Evolutionary conservation across 2,888 invertebrate species (phyloP).

Genomic region (Dynastes grantii): DNA sequence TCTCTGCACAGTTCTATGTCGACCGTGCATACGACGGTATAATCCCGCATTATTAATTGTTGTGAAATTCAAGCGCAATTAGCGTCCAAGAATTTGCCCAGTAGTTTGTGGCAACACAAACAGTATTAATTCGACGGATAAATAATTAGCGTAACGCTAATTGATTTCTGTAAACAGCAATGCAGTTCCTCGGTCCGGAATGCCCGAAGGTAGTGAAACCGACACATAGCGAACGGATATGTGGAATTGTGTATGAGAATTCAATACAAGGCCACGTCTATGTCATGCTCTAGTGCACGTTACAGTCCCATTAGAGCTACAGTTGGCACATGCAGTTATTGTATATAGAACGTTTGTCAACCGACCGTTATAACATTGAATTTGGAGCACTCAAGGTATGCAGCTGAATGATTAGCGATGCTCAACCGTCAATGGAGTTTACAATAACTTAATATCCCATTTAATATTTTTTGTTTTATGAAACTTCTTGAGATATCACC

Average conservation of each 20-base stretch:
- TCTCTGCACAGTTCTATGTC: background rate
- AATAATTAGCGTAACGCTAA: slow-evolving; percentile 65
- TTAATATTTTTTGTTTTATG: too few species aligned
- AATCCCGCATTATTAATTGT: slow-evolving; percentile 31
- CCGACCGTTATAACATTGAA: background rate
- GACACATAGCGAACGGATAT: slow-evolving; percentile 58
- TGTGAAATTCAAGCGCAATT: slow-evolving; percentile 29
- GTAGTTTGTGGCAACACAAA: slow-evolving; percentile 33
- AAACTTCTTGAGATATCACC: too few species aligned
- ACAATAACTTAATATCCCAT: too few species aligned
- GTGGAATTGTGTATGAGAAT: slow-evolving; percentile 53
- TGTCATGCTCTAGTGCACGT: slow-evolving; percentile 23
- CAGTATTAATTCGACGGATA: slow-evolving; percentile 52
- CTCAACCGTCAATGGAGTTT: too few species aligned
- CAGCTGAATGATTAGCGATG: too few species aligned
- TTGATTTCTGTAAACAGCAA: slow-evolving; percentile 64
- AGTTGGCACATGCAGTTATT: slow-evolving; percentile 1
- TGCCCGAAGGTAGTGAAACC: slow-evolving; percentile 59
- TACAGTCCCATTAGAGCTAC: slow-evolving; percentile 12
- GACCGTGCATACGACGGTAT: background rate
- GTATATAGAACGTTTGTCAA: background rate
- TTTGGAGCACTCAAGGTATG: background rate
- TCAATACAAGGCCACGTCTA: slow-evolving; percentile 21
- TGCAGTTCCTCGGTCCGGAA: slow-evolving; percentile 58
- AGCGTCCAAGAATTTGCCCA: slow-evolving; percentile 33